These are phyloP conservation scores for Notothenia rossii DNA, from an alignment of 2,113 vertebrate genomes.

Conservation along the genomic window DNA sequence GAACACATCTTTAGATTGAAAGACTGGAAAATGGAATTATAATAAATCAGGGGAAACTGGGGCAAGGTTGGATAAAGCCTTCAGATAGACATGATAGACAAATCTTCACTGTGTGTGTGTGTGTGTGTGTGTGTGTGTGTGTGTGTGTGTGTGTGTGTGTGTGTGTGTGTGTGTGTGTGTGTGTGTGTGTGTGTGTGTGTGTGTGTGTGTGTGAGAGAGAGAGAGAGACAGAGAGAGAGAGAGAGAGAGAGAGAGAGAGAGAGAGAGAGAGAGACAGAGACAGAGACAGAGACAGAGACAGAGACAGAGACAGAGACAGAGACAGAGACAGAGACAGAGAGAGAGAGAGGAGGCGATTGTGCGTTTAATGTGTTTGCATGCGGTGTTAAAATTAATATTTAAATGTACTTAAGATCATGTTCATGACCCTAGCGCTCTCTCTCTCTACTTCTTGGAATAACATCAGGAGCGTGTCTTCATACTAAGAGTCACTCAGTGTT, in stretches of 20 bases:
- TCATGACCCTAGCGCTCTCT: slow-evolving; percentile 46
- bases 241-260: too few relatives aligned
- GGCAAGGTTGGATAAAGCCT: slow-evolving; percentile 83
- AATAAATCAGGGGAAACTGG: slow-evolving; percentile 78
- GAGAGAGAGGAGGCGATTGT: neutral
- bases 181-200: neutral
- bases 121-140: slow-evolving; percentile 14
- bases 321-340: neutral
- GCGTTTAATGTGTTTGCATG: slow-evolving; percentile 41
- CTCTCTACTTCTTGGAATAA: slow-evolving; percentile 26
- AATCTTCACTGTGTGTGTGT: slow-evolving; percentile 73
- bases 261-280: neutral
- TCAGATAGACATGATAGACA: slow-evolving; percentile 77
- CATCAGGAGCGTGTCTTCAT: slow-evolving; percentile 10
- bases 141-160: slow-evolving; percentile 37
- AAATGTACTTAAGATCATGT: slow-evolving; percentile 69
- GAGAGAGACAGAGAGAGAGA: too few relatives aligned
- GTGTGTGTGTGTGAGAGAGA: neutral
- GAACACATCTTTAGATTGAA: slow-evolving; percentile 85
- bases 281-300: neutral
- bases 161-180: slow-evolving; percentile 31
- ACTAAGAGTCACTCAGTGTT: neutral
- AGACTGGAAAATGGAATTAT: slow-evolving; percentile 85
- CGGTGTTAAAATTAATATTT: slow-evolving; percentile 64
- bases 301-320: neutral